Base-by-base conservation (phyloP, 2,888 invertebrate genomes). In the Drosophila mimica region DNA sequence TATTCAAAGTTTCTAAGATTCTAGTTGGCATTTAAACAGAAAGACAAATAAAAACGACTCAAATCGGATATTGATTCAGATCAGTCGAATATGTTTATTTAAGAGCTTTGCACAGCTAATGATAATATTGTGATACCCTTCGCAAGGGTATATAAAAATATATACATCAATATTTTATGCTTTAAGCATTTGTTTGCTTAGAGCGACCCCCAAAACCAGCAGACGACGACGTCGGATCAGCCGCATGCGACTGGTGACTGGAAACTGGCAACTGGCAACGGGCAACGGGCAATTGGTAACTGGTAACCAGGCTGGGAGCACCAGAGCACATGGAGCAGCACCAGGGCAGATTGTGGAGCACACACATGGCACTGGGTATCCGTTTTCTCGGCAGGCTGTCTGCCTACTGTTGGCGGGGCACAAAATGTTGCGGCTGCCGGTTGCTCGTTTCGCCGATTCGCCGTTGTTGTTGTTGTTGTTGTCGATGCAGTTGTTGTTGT, bases 151-250 rank as follows among this genome's bases (percentile, higher is more conserved):
- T 30, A 52, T 46, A 71, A 62, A 40, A 57, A 60, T 52, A 69
- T 66, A 58, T 69, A 60, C 88, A 85, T 79, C 83, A 88, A 85
- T 90, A 85, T 89, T 80, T 90, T 85, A 89, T 90, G 83, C 83
- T 80, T 85, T 76, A 89, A 85, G 83, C 88, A 77, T 90, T 88
- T 88, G 80, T 90, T 89, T 85, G 90, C 90, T 88, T 90, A 90
- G 85, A 89, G 85, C 83, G 85, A 89, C 83, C 86, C 86, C 90
- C 90, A 74, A 85, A 85, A 67, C 38, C 79, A 76, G 70, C 86
- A 75, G 70, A 71, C 88, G 70, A 63, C 70, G 65, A 53, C 76
- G 70, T 64, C 79, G 68, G 74, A 79, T 74, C 79, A 74, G 69
- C 64, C 58, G 52, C 62, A 30, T 67, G 52, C 52, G 34, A 61